These are phyloP conservation scores for Columba guinea DNA, from an alignment of 2,797 vertebrate species.

Conservation along the genomic window DNA sequence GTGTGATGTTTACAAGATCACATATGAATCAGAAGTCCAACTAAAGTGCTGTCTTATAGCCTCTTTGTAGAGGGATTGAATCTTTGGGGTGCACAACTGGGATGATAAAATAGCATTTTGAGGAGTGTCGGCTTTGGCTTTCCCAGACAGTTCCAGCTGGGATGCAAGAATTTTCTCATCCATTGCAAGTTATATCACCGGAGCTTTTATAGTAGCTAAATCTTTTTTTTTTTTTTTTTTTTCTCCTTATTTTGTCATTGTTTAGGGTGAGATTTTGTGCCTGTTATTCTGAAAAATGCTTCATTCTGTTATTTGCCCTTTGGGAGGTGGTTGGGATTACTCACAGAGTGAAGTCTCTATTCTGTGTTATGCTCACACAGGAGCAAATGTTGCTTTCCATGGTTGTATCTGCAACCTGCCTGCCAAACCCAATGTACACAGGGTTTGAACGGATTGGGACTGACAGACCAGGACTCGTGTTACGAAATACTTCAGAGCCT, in stretches of 20 bases:
- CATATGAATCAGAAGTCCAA: not conserved
- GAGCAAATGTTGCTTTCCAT: not conserved
- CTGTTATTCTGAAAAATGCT: not conserved
- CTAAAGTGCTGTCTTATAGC: not conserved
- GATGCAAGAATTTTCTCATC: not conserved
- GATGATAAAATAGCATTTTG: not conserved
- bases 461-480: not conserved
- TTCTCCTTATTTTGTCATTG: not conserved
- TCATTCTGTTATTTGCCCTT: not conserved
- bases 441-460: not conserved
- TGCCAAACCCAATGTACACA: not conserved
- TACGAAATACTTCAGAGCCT: not conserved
- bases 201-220: not conserved
- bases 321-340: not conserved
- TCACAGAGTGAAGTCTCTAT: not conserved
- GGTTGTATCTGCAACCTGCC: not conserved
- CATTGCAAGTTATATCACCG: accelerated
- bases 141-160: not conserved
- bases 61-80: not conserved
- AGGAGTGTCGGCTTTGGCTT: not conserved
- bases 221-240: accelerated
- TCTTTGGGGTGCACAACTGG: not conserved
- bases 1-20: not conserved
- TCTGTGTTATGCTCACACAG: not conserved
- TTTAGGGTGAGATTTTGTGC: not conserved